Evolutionary conservation across 2,113 vertebrate genomes (phyloP).

Genomic region (Hyperoodon ampullatus): DNA sequence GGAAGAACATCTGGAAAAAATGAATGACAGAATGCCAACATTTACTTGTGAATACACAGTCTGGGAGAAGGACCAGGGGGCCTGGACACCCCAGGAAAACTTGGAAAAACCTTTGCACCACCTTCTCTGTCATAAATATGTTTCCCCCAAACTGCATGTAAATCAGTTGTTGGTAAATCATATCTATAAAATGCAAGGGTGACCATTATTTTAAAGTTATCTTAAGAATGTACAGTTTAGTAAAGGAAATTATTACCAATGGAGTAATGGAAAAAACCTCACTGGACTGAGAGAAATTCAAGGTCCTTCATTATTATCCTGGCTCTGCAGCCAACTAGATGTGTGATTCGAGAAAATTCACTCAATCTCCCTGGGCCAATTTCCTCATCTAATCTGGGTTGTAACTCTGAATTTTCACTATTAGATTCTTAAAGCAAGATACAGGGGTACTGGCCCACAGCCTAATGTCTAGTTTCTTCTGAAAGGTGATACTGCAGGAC

Average conservation of each 20-base stretch:
- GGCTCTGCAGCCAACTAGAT: conserved; percentile 36
- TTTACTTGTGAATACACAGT: conserved; percentile 49
- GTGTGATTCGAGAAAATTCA: conserved; percentile 61
- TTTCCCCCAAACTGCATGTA: conserved; percentile 17
- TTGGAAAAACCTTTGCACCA: conserved; percentile 48
- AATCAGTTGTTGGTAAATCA: conserved; percentile 39
- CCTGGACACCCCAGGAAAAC: conserved; percentile 1
- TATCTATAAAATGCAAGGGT: conserved; percentile 36
- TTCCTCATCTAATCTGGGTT: conserved; percentile 44
- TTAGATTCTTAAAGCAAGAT: conserved; percentile 39
- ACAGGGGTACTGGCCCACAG: neutral
- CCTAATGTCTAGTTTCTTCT: conserved; percentile 12
- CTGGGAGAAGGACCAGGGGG: conserved; percentile 8
- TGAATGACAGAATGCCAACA: conserved; percentile 50
- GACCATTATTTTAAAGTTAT: conserved; percentile 27
- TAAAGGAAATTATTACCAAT: conserved; percentile 45
- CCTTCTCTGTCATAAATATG: neutral
- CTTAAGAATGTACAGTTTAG: conserved; percentile 23
- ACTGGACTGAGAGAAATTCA: conserved; percentile 15
- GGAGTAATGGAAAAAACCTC: conserved; percentile 49
- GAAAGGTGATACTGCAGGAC: neutral
- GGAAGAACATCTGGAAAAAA: conserved; percentile 75
- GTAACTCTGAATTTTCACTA: conserved; percentile 68
- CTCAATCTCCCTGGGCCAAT: conserved; percentile 14
- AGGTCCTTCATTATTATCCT: conserved; percentile 44